Evolutionary conservation across 2,888 invertebrate genomes (phyloP), one percentile per base, ranked within the genome.

Genomic region (Byasa hedistus): DNA sequence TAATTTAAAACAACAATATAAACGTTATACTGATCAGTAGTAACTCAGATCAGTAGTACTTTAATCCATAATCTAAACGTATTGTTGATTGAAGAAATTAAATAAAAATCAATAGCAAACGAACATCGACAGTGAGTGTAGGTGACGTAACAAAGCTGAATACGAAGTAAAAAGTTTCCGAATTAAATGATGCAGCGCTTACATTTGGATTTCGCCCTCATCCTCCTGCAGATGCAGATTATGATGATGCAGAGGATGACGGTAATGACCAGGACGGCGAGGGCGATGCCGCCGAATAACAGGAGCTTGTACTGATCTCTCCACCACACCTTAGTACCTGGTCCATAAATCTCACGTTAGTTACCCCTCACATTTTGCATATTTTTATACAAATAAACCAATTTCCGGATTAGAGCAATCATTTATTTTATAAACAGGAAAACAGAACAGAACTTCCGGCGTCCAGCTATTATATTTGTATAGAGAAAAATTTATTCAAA

Each of bases 221-320:
- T 96, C 75, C 96, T 94, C 74, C 97, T 93, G 85, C 97, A 98
- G 76, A 97, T 94, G 83, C 97, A 94, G 83, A 96, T 95, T 82
- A 97, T 96, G 81, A 96, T 95, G 84, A 96, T 95, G 88, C 97
- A 96, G 68, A 97, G 95, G 74, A 97, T 94, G 69, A 97, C 95
- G 58, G 95, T 93, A 75, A 92, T 79, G 73, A 92, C 83, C 5
- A 92, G 80, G 2, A 89, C 75, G 1, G 89, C 87, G 0, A 91
- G 80, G 8, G 97, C 94, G 52, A 89, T 85, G 54, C 90, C 85
- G 0, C 89, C 91, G 69, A 96, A 93, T 69, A 97, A 94, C 76
- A 97, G 93, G 69, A 96, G 89, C 77, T 96, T 95, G 76, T 97
- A 96, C 74, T 95, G 95, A 75, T 96, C 96, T 71, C 95, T 93